phyloP scores from a whole-genome alignment of 1,140 invertebrate species.

The Tetragonula clypearis region DNA sequence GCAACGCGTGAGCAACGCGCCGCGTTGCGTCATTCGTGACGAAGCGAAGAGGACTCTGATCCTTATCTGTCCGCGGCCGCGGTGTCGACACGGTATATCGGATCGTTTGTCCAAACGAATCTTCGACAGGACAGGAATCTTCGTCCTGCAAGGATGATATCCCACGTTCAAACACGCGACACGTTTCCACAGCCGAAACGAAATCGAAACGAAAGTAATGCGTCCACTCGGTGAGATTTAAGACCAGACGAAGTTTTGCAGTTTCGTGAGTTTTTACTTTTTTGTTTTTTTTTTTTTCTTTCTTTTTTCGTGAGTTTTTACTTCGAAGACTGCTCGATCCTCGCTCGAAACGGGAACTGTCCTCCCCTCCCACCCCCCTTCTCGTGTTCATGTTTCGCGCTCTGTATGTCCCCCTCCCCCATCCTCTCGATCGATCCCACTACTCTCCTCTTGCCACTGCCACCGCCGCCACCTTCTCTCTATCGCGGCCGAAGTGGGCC shows the following conservation, averaged over 20 bases:
- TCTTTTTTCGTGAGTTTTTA: background rate
- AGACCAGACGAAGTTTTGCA: background rate
- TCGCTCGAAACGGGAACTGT: constrained; percentile 47
- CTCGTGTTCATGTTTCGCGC: constrained; percentile 8
- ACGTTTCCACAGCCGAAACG: background rate
- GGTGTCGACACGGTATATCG: background rate
- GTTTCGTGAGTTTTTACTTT: background rate
- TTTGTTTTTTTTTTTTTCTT: accelerated
- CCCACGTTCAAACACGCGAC: background rate
- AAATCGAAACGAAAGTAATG: background rate
- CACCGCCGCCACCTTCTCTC: constrained; percentile 37
- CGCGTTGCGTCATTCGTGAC: constrained; percentile 60
- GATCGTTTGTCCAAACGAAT: constrained; percentile 19
- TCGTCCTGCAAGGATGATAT: background rate
- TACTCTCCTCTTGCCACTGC: constrained; percentile 22
- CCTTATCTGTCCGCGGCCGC: constrained; percentile 14
- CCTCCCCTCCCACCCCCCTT: background rate
- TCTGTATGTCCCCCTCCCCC: constrained; percentile 25
- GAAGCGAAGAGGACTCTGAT: constrained; percentile 39
- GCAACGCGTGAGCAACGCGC: constrained; percentile 60
- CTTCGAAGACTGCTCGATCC: constrained; percentile 7
- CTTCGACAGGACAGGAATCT: background rate
- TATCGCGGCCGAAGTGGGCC: constrained; percentile 76
- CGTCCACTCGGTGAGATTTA: no score
- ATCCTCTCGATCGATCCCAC: constrained; percentile 58